A percentile compares a stretch with the other conserved stretches of the same genome.
phyloP scores from a whole-genome alignment of 2,797 vertebrate genomes.

The Epinephelus awoara region DNA sequence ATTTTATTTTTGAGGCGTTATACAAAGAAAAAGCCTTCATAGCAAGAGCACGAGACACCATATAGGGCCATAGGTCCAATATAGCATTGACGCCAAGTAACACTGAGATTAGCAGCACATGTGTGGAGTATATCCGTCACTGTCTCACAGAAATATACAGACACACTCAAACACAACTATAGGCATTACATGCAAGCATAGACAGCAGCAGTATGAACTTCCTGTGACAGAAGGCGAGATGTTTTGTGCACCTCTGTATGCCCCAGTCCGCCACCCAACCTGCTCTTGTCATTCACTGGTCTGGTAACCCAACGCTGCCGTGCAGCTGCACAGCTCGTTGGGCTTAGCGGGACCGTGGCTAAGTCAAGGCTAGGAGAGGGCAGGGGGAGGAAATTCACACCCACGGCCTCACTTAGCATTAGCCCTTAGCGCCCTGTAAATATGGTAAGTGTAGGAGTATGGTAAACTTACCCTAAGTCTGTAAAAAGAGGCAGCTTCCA shows the following conservation, averaged over 20 bases:
- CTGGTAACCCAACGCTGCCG: slow-evolving; percentile 87
- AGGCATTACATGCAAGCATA: slow-evolving; percentile 34
- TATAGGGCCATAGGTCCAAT: slow-evolving; percentile 76
- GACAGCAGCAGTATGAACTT: slow-evolving; percentile 45
- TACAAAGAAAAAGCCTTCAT: slow-evolving; percentile 67
- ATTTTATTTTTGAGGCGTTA: slow-evolving; percentile 67
- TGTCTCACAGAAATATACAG: slow-evolving; percentile 56
- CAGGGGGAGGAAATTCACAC: slow-evolving; percentile 62
- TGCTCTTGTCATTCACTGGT: slow-evolving; percentile 90
- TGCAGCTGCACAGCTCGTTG: slow-evolving; percentile 88
- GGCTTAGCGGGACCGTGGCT: slow-evolving; percentile 65
- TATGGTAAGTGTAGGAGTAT: slow-evolving; percentile 43
- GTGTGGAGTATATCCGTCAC: slow-evolving; percentile 55
- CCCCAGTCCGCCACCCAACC: slow-evolving; percentile 81
- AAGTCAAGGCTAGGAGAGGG: slow-evolving; percentile 68
- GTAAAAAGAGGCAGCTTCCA: slow-evolving; percentile 35
- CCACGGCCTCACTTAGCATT: slow-evolving; percentile 57
- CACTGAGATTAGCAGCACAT: slow-evolving; percentile 75
- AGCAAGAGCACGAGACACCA: slow-evolving; percentile 60
- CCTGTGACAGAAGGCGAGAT: slow-evolving; percentile 64
- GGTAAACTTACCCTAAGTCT: slow-evolving; percentile 37
- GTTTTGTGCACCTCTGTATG: slow-evolving; percentile 80
- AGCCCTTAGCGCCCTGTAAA: slow-evolving; percentile 57
- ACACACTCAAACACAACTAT: slow-evolving; percentile 32
- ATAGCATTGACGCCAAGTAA: slow-evolving; percentile 69